Conservation (phyloP, 2,113 vertebrate species). For the Plectropomus leopardus region DNA sequence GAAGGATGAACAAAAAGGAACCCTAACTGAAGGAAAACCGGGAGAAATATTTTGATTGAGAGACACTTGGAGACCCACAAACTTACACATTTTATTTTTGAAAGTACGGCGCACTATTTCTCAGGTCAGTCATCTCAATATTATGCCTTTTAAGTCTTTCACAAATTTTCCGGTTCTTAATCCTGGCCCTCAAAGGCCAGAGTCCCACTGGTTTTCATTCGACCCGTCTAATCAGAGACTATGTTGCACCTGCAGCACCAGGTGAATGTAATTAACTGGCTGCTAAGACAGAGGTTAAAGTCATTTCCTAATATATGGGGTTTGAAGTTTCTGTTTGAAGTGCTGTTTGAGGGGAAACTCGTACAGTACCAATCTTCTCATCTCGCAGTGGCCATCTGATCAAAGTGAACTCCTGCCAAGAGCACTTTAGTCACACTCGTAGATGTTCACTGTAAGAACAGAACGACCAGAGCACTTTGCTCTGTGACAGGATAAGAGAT, state of each 20-base stretch:
- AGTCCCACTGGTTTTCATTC: constrained; percentile 35
- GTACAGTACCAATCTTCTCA: constrained; percentile 50
- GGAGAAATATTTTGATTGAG: no score
- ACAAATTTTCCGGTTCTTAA: constrained; percentile 9
- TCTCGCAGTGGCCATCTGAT: constrained; percentile 57
- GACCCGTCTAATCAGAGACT: constrained; percentile 8
- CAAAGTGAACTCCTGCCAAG: constrained; percentile 56
- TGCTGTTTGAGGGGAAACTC: constrained; percentile 31
- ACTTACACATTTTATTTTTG: no score
- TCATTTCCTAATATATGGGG: constrained; percentile 55
- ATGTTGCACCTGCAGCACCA: constrained; percentile 54
- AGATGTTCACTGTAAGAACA: constrained; percentile 30
- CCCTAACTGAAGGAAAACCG: no score
- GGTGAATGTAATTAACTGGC: constrained; percentile 56
- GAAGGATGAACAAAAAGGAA: no score
- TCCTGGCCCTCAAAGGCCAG: background rate
- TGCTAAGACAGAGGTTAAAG: constrained; percentile 39
- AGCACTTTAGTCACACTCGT: constrained; percentile 36
- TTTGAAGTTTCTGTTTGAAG: constrained; percentile 60
- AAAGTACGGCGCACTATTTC: background rate
- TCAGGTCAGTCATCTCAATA: constrained; percentile 7
- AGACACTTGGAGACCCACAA: no score
- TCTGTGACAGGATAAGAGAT: constrained; percentile 42
- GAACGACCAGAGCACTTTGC: constrained; percentile 32
- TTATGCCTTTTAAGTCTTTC: background rate